Percentiles rank a stretch among this genome's conserved stretches.
These are phyloP conservation scores for Drosophila nigritarsus DNA, from an alignment of 2,888 invertebrate genomes.

Conservation along the genomic window DNA sequence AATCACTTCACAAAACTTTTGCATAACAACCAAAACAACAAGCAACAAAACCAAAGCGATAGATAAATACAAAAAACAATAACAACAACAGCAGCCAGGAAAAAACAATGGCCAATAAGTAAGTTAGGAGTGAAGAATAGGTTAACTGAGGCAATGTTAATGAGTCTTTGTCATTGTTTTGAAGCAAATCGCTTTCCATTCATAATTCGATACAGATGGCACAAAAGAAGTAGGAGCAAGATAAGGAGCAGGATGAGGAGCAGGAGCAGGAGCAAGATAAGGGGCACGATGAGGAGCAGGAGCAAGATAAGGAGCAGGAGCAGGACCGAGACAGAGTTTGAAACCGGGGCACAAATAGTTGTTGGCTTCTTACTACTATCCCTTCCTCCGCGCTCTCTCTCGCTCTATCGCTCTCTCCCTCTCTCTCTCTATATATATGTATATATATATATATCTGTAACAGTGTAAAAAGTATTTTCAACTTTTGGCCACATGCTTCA, in stretches of 20 bases:
- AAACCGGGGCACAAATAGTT: slow-evolving; percentile 43
- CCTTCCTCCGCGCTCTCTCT: background rate
- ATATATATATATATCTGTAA: background rate
- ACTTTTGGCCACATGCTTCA: slow-evolving; percentile 82
- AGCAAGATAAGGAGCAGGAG: slow-evolving; percentile 1
- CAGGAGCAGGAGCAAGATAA: background rate
- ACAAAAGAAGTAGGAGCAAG: slow-evolving; percentile 24
- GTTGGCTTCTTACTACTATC: slow-evolving; percentile 19
- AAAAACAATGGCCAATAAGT: slow-evolving; percentile 50
- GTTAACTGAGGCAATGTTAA: slow-evolving; percentile 49
- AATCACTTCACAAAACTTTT: slow-evolving; percentile 59
- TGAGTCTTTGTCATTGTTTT: slow-evolving; percentile 60
- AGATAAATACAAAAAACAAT: slow-evolving; percentile 30
- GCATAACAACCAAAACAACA: slow-evolving; percentile 48
- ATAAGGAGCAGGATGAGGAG: slow-evolving; percentile 6
- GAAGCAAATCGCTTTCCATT: slow-evolving; percentile 48
- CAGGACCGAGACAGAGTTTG: background rate
- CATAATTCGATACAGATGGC: slow-evolving; percentile 68
- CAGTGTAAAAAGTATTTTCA: slow-evolving; percentile 74
- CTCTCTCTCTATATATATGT: background rate
- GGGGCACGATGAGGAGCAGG: slow-evolving; percentile 3
- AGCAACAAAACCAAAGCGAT: slow-evolving; percentile 27
- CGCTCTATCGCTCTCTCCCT: background rate
- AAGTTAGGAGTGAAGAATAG: slow-evolving; percentile 10
- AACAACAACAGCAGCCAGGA: background rate